These are phyloP conservation scores for Oryzias curvinotus DNA, from an alignment of 2,113 vertebrate species.

Conservation along the genomic window DNA sequence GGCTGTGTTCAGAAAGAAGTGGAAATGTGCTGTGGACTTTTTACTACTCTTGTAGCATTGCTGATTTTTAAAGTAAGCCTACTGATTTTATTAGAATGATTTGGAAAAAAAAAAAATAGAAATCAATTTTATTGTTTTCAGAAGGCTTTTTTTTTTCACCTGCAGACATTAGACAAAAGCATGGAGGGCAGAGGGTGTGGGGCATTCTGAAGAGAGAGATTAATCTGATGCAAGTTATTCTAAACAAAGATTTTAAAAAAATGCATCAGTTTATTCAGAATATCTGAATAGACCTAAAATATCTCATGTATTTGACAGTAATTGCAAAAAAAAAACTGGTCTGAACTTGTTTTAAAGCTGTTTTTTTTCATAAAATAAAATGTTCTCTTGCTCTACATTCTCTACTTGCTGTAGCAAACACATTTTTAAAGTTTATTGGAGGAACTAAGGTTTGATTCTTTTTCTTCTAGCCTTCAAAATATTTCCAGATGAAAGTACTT, in stretches of 20 bases:
- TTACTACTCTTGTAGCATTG: slow-evolving; percentile 30
- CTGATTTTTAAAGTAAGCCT: slow-evolving; percentile 19
- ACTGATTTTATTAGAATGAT: slow-evolving; percentile 12
- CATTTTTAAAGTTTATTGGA: too few relatives aligned
- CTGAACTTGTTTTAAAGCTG: slow-evolving; percentile 56
- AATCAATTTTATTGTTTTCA: background rate
- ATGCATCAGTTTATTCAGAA: background rate
- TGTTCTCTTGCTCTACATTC: slow-evolving; percentile 44
- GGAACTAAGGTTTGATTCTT: too few relatives aligned
- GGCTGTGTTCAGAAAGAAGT: slow-evolving; percentile 6
- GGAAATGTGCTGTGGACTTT: slow-evolving; percentile 6
- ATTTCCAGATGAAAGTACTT: too few relatives aligned
- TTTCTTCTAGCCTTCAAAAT: too few relatives aligned
- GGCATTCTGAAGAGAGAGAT: too few relatives aligned
- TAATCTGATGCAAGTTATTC: too few relatives aligned
- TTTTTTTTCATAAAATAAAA: slow-evolving; percentile 72
- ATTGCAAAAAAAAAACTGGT: slow-evolving; percentile 27
- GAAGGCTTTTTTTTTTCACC: slow-evolving; percentile 9
- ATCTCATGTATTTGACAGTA: slow-evolving; percentile 18
- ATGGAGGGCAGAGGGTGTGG: slow-evolving; percentile 2
- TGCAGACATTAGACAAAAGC: slow-evolving; percentile 3
- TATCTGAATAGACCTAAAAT: background rate
- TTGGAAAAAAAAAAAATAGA: slow-evolving; percentile 13
- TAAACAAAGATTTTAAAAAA: too few relatives aligned
- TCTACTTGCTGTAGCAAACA: background rate